Evolutionary conservation across 2,113 vertebrate species (phyloP).

Genomic region (Arizona elegans): DNA sequence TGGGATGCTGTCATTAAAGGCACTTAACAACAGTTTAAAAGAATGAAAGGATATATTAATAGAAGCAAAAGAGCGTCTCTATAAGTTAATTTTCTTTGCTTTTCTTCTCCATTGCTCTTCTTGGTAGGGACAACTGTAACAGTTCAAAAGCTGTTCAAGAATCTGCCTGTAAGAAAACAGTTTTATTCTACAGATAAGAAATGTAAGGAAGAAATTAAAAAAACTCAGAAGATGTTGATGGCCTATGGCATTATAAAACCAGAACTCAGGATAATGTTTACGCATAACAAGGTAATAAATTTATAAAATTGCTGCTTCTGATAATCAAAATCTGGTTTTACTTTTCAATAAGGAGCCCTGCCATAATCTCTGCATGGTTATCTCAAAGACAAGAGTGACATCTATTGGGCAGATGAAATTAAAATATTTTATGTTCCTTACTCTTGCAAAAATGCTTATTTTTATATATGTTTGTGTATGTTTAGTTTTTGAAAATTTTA

Average conservation of each 20-base stretch:
- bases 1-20: neutral
- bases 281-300: constrained; percentile 88
- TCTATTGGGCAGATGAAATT: constrained; percentile 38
- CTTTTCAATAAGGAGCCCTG: neutral
- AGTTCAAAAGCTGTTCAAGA: constrained; percentile 88
- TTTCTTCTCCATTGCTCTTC: constrained; percentile 22
- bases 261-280: constrained; percentile 83
- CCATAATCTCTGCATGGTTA: neutral
- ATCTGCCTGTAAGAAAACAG: constrained; percentile 92
- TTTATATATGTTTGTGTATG: neutral
- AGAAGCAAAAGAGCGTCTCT: neutral
- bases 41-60: neutral
- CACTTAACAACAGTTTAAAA: neutral
- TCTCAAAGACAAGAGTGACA: constrained; percentile 42
- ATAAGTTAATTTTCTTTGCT: neutral
- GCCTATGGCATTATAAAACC: constrained; percentile 89
- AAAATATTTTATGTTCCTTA: neutral
- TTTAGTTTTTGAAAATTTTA: neutral
- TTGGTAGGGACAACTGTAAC: constrained; percentile 86
- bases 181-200: constrained; percentile 88
- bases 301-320: neutral
- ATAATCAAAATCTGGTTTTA: neutral
- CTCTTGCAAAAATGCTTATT: neutral
- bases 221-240: constrained; percentile 84
- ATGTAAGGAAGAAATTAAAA: constrained; percentile 93